phyloP scores from a whole-genome alignment of 2,113 vertebrate species.

The Zosterops lateralis region DNA sequence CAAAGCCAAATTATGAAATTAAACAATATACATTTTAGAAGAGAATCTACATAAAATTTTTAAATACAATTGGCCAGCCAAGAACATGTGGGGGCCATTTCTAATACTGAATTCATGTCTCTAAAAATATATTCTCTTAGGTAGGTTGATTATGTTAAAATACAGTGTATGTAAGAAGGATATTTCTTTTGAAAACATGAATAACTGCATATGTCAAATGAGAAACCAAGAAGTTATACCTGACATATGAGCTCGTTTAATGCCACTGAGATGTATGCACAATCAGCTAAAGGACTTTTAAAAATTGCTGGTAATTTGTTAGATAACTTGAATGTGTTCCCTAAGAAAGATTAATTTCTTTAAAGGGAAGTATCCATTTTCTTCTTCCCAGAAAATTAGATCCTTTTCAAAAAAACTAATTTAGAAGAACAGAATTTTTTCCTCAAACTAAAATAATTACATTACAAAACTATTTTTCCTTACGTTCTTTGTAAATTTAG shows the following conservation, averaged over 20 bases:
- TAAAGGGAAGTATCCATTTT: background rate
- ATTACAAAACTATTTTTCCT: background rate
- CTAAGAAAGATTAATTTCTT: background rate
- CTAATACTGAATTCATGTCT: background rate
- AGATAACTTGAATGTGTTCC: background rate
- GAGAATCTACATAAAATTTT: background rate
- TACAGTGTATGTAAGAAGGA: rapidly evolving
- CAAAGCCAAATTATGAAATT: background rate
- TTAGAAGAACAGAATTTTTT: background rate
- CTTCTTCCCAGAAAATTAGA: slow-evolving; percentile 17
- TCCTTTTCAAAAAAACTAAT: background rate
- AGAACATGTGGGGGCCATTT: background rate
- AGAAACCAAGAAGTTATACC: background rate
- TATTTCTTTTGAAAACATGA: background rate
- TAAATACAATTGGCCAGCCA: background rate
- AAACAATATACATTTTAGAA: background rate
- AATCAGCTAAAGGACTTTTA: background rate
- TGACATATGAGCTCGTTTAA: background rate
- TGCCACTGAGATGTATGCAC: background rate
- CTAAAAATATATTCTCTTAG: background rate
- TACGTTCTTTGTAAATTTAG: background rate
- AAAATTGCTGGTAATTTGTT: background rate
- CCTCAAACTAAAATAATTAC: background rate
- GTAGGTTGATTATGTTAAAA: background rate
- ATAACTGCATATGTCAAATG: background rate